A percentile compares a stretch with the other conserved stretches of the same genome.
Evolutionary conservation across 2,797 vertebrate species (phyloP).

Genomic region (Pelochelys cantorii): DNA sequence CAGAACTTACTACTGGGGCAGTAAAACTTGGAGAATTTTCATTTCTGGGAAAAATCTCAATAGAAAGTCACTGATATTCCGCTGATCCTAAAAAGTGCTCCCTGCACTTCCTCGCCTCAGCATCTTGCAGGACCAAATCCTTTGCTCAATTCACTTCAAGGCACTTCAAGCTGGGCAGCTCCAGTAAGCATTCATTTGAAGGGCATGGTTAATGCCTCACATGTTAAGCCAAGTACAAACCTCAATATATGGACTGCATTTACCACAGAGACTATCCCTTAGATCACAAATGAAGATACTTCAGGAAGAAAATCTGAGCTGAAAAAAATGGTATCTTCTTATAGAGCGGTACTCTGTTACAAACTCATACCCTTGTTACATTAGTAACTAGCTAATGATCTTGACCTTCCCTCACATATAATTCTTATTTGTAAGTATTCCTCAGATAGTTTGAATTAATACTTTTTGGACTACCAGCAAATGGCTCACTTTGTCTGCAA

Average conservation of each 20-base stretch:
- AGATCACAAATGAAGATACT: background rate
- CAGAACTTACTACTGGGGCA: background rate
- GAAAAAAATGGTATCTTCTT: background rate
- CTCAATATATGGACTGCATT: background rate
- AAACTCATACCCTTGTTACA: too few species aligned
- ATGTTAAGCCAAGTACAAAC: background rate
- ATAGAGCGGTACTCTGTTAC: background rate
- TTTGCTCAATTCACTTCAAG: background rate
- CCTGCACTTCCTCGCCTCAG: accelerated
- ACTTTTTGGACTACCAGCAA: background rate
- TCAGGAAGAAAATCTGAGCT: background rate
- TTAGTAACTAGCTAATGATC: background rate
- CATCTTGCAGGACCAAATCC: background rate
- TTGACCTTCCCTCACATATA: background rate
- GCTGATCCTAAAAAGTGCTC: background rate
- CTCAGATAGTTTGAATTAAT: background rate
- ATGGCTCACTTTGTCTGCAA: background rate
- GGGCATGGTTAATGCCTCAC: background rate
- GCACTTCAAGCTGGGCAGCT: background rate
- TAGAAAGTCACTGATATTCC: background rate
- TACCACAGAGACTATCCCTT: background rate
- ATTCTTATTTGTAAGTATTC: background rate
- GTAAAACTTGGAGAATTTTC: background rate
- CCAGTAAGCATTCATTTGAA: background rate
- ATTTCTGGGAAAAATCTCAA: background rate